Evolutionary conservation across 2,113 vertebrate genomes (phyloP).

Genomic region (Grammomys surdaster): DNA sequence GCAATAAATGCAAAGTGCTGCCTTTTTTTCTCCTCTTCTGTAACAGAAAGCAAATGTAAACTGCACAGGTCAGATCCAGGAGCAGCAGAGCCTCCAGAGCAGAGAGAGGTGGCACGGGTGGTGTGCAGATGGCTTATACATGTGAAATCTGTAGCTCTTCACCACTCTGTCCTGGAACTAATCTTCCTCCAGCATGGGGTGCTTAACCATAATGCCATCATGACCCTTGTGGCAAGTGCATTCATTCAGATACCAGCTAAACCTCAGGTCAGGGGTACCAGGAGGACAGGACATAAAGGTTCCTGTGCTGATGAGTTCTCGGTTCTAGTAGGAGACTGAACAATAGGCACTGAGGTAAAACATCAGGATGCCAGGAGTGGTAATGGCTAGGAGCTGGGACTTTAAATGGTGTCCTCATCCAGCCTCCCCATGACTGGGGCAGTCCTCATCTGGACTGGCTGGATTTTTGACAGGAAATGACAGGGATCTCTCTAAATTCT

Average conservation of each 20-base stretch:
- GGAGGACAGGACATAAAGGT: background rate
- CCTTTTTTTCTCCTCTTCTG: background rate
- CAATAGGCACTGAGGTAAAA: background rate
- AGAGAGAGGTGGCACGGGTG: background rate
- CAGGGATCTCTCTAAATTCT: background rate
- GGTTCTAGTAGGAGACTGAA: background rate
- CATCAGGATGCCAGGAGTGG: background rate
- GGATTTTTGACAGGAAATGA: background rate
- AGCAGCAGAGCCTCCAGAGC: background rate
- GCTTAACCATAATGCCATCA: rapidly evolving
- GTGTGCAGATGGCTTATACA: background rate
- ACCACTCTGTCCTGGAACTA: background rate
- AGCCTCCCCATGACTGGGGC: background rate
- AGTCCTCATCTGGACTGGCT: no score
- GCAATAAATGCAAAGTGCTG: background rate
- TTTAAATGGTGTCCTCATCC: background rate
- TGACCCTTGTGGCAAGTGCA: background rate
- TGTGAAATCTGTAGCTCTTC: background rate
- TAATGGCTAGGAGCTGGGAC: background rate
- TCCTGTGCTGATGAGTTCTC: background rate
- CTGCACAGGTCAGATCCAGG: background rate
- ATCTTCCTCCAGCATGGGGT: background rate
- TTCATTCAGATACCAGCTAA: background rate
- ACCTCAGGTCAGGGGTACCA: background rate
- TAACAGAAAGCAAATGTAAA: background rate